Evolutionary conservation across 2,113 vertebrate genomes (phyloP).

Genomic region (Lota lota): DNA sequence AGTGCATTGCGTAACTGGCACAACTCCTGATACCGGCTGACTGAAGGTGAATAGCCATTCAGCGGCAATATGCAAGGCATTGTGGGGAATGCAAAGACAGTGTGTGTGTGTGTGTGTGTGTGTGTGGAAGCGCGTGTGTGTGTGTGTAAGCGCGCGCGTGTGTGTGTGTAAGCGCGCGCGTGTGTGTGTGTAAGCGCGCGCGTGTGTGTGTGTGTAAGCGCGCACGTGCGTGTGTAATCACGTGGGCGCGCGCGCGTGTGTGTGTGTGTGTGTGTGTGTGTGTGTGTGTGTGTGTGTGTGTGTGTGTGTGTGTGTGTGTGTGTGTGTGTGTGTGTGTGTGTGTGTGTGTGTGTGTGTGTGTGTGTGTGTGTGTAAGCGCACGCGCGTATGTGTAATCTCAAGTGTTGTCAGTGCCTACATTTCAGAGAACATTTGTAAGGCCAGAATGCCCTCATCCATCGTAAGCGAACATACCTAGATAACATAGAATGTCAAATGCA

Average conservation of each 20-base stretch:
- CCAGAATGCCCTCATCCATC: no score
- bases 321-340: neutral
- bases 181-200: neutral
- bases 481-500: no score
- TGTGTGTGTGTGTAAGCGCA: neutral
- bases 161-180: neutral
- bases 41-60: slow-evolving; percentile 23
- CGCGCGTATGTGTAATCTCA: neutral
- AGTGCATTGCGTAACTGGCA: slow-evolving; percentile 21
- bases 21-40: slow-evolving; percentile 36
- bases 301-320: neutral
- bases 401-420: no score
- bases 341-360: neutral
- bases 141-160: neutral
- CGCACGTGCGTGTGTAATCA: no score
- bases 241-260: no score
- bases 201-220: neutral
- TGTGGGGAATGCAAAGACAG: neutral
- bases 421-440: no score
- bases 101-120: neutral
- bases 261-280: neutral
- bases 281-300: neutral
- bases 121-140: neutral
- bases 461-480: no score
- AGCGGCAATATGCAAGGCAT: neutral